Evolutionary conservation across 2,888 invertebrate genomes (phyloP), one percentile per base, ranked within the genome.

Genomic region (Timema podura): DNA sequence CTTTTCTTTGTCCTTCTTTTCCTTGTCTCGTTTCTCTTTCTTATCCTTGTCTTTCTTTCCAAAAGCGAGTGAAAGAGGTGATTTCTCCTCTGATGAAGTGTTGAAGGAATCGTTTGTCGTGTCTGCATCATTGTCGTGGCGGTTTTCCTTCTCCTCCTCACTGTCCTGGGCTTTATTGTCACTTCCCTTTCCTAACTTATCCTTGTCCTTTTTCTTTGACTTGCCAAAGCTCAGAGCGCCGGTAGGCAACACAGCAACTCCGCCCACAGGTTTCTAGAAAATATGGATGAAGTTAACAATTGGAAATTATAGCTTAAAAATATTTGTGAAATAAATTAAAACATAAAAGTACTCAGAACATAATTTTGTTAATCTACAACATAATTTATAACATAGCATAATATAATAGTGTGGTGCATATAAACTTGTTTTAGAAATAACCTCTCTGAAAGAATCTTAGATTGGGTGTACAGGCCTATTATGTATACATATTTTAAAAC

Each of bases 191-290:
- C 75, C 74, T 57, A 75, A 84, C 69, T 88, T 83, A 70, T 85
- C 83, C 76, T 86, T 85, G 78, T 84, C 84, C 75, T 83, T 83
- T 79, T 84, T 85, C 76, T 85, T 85, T 74, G 85, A 83, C 71
- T 85, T 80, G 71, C 85, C 87, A 65, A 79, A 78, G 64, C 74
- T 76, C 44, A 80, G 74, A 13, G 75, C 79, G 54, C 88, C 87
- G 30, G 89, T 85, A 65, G 93, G 93, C 82, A 93, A 86, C 74
- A 93, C 93, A 73, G 92, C 90, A 72, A 94, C 90, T 9, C 93
- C 93, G 65, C 93, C 93, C 48, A 91, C 85, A 46, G 92, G 92
- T 83, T 92, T 92, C 93, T 93, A 48, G 47, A 64, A 64, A n/a
- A n/a, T n/a, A n/a, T n/a, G n/a, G n/a, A n/a, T n/a, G n/a, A n/a